Evolutionary conservation across 2,797 vertebrate species (phyloP), one percentile per base, ranked within the genome.

Genomic region (Chaetophractus vellerosus): DNA sequence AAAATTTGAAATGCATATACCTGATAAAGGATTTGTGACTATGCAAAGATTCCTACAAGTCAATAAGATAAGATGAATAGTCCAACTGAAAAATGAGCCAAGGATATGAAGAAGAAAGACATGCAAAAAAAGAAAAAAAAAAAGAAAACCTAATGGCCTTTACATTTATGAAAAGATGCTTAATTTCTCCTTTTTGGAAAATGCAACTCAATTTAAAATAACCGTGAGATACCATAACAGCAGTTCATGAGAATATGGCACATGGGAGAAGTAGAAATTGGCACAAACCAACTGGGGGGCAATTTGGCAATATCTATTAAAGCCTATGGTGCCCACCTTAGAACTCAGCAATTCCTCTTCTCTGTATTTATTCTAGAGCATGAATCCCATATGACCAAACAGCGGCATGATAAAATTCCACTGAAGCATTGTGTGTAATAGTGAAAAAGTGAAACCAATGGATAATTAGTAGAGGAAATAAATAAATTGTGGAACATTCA

Each of bases 1-100:
- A 19, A 93, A 80, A 93, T 84, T 88, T 84, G 48, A 64, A 94
- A 80, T 86, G 9, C 24, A 21, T 86, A 1, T 90, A 92, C 50
- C 38, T 87, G 33, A 74, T 55, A 38, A 50, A 93, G 24, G 24
- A 84, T 88, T 91, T 92, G 26, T 83, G 16, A 83, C 4, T 79
- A 45, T 63, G 18, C 7, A 74, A 57, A 41, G 72, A 23, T 78
- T 92, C 2, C 15, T 68, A 2, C 78, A 92, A 74, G 33, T 71
- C 74, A 68, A 5, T 68, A 50, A 90, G 78, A 68, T 90, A 68
- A 61, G 45, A 52, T 48, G 84, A 68, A 75, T 14, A 33, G 2
- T 36, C 21, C 10, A 33, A 38, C 11, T 48, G 50, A 79, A 78
- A 90, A 90, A 92, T 18, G 28, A n/a, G 10, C 26, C 36, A 71